Evolutionary conservation across 2,888 invertebrate species (phyloP), one percentile per base, ranked within the genome.

Genomic region (Orthonevra nobilis): DNA sequence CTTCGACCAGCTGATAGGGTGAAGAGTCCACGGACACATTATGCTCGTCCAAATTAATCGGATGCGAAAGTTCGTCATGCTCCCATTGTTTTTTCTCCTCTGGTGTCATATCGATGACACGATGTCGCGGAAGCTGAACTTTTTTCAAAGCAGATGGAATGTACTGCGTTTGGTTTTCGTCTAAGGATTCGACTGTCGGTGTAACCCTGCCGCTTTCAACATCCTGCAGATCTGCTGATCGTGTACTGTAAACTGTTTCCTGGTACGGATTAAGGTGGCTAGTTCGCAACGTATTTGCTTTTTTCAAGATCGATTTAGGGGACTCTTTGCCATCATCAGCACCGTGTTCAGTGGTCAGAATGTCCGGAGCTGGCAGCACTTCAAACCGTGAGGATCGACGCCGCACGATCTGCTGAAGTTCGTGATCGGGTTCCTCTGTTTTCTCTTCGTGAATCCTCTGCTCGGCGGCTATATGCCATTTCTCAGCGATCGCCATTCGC

Each of bases 41-140:
- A 4, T 87, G 81, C 44, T 84, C 84, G 58, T 92, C 90, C 89
- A 96, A 94, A 87, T 95, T 94, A 0, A 96, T 94, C 36, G 93
- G 91, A 72, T 93, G 92, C 2, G 92, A 91, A 93, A 99, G 94
- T 88, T 97, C 96, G 79, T 95, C 93, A 84, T 94, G 93, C 88
- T 99, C 98, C 98, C 98, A 99, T 50, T 92, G 92, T 84, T 94
- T 93, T 89, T 97, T 97, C 89, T 98, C 96, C 84, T 97, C 96
- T 0, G 95, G 92, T 0, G 96, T 96, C 96, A 97, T 96, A 89
- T 97, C 97, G 82, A 96, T 96, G 1, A 97, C 95, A 28, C 96
- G 91, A 86, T 96, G 96, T 9, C 94, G 92, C 0, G 96, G 96
- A 94, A 96, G 88, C 86, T 96, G 95, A 46, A 96, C 96, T 91